Evolutionary conservation across 2,797 vertebrate genomes (phyloP), one percentile per base, ranked within the genome.

Genomic region (Pseudochromis fuscus): DNA sequence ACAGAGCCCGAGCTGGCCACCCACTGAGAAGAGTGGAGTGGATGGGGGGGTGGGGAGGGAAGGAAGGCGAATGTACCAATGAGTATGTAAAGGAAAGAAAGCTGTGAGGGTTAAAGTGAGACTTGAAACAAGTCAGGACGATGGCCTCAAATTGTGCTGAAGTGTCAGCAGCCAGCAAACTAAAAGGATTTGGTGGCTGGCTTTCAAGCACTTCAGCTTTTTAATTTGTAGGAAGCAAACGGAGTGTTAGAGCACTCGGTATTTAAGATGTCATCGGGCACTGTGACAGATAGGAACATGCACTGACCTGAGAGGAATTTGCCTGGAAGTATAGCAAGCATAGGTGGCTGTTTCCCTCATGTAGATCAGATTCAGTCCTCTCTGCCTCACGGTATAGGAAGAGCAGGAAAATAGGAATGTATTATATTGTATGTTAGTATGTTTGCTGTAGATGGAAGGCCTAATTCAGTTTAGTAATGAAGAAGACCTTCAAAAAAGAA

Each of bases 401-500:
- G 88, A 81, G 85, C 73, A 84, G 89, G 89, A 91, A 75, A 81
- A 82, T 91, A 89, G 92, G 92, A 94, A 94, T 94, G 94, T 94
- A 93, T 94, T 90, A 90, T 94, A 94, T 89, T 94, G 91, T 93
- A 92, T 90, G 93, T 92, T 93, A 93, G 89, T 91, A 91, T 74
- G 88, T 89, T 89, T 84, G 91, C 89, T 93, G 89, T 93, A 92
- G 91, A 90, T 83, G 83, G 78, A 91, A 77, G 84, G 88, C 79
- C 90, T 80, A 42, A 88, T 89, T 93, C 90, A 91, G 79, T 75
- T 92, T 90, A 91, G 90, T 88, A 89, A 89, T 78, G 81, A 83
- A 85, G 82, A 85, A 64, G 82, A 89, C 85, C 79, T 88, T 87
- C 81, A 77, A 75, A 84, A 83, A 86, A 87, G 46, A 68, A 69